Evolutionary conservation across 2,888 invertebrate genomes (phyloP).

Genomic region (Ptychoptera albimana): DNA sequence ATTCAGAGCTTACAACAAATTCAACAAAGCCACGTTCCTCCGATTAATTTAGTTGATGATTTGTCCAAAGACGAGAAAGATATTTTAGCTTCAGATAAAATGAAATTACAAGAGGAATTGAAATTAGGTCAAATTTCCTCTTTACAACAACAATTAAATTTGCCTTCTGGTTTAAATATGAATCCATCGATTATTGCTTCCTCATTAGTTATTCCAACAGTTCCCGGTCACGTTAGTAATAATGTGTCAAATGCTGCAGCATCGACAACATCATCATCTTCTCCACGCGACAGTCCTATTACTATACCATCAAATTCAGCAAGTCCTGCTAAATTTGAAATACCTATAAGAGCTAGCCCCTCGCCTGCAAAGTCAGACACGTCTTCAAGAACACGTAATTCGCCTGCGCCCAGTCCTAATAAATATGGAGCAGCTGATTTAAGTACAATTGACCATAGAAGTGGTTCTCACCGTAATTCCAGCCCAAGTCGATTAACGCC

Average conservation of each 20-base stretch:
- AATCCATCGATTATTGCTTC: slow-evolving; percentile 29
- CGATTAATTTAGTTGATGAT: background rate
- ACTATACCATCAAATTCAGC: slow-evolving; percentile 28
- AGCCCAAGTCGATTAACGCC: slow-evolving; percentile 19
- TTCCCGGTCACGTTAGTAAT: background rate
- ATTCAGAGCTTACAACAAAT: slow-evolving; percentile 9
- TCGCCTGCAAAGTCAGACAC: slow-evolving; percentile 41
- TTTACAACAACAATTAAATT: slow-evolving; percentile 26
- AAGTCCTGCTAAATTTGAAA: slow-evolving; percentile 34
- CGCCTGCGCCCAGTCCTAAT: slow-evolving; percentile 33
- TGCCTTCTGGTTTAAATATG: slow-evolving; percentile 31
- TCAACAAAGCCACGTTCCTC: background rate
- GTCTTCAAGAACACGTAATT: slow-evolving; percentile 37
- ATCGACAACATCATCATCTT: slow-evolving; percentile 16
- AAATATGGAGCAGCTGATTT: slow-evolving; percentile 29
- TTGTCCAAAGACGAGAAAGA: no score
- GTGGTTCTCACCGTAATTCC: slow-evolving; percentile 12
- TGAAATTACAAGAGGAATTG: slow-evolving; percentile 18
- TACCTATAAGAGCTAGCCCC: slow-evolving; percentile 40
- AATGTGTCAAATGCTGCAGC: slow-evolving; percentile 12
- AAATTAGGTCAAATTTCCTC: slow-evolving; percentile 11
- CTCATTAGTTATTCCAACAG: slow-evolving; percentile 15
- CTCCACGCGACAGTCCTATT: slow-evolving; percentile 29
- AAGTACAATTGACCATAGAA: slow-evolving; percentile 14
- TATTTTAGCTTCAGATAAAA: slow-evolving; percentile 17